Base-by-base conservation (phyloP, 2,888 invertebrate genomes). In the Clistopyga incitator region DNA sequence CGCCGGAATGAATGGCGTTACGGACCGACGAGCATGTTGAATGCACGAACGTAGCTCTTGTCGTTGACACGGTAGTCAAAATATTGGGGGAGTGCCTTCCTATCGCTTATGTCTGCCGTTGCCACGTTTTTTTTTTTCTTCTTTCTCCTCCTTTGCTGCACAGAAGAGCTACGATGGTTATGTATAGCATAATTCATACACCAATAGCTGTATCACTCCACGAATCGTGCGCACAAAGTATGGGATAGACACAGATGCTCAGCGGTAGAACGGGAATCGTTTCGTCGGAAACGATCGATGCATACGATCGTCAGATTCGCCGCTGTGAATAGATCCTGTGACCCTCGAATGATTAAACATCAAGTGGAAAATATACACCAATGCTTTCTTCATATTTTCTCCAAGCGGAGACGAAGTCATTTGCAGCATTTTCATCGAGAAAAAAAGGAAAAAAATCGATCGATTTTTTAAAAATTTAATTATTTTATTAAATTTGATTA, bases 21-120 rank as follows among this genome's bases (percentile, higher is more conserved):
- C 92, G 92, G 92, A 88, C 91, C 90, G 89, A 83, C 89, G 92
- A 91, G 88, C 92, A 92, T 86, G 79, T 86, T 93, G 89, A 93
- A 93, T 92, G 89, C 88, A 86, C 85, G 82, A 86, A 85, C 84
- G 88, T 88, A 77, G 64, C 74, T 75, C 71, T 67, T 52, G 75
- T 84, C 90, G 92, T 91, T 92, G 92, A 92, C 92, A 91, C 91
- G 90, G 89, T 91, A 92, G 93, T 93, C 93, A 93, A 91, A 93
- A 93, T 92, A 93, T 93, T 93, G 93, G 91, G 92, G 92, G 92
- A 92, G 92, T 92, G 89, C 85, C 85, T 81, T 78, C 64, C 50
- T 82, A 65, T 74, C 74, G 71, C 65, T 77, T 56, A 61, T 65
- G n/a, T 61, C 38, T 47, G 79, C 76, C 75, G 72, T 81, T 84